Conservation (phyloP, 2,113 vertebrate species). For the Vombatus ursinus region DNA sequence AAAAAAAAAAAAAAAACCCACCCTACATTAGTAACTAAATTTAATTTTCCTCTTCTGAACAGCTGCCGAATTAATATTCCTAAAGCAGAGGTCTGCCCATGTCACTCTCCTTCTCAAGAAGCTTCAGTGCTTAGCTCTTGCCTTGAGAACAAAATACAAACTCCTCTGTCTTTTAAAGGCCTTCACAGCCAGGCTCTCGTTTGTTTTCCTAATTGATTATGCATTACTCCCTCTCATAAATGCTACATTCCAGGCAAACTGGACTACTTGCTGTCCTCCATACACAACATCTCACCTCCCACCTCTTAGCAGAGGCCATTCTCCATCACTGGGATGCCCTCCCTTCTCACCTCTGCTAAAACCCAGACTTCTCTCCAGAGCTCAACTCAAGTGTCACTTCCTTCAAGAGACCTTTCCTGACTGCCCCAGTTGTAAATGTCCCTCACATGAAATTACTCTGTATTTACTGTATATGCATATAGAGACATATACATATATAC, state of each 20-base stretch:
- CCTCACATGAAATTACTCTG: neutral
- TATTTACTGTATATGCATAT: neutral
- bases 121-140: neutral
- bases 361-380: neutral
- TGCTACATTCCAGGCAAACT: neutral
- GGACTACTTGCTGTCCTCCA: neutral
- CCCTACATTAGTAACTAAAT: neutral
- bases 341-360: neutral
- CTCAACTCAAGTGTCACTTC: neutral
- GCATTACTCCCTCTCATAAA: neutral
- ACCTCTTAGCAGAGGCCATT: neutral
- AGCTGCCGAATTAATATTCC: neutral
- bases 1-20: neutral
- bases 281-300: neutral
- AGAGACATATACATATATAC: neutral
- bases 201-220: neutral
- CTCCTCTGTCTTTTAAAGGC: neutral
- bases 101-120: neutral
- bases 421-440: neutral
- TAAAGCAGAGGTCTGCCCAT: neutral
- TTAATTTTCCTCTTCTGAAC: neutral
- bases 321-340: neutral
- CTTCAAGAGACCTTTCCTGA: neutral
- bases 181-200: neutral
- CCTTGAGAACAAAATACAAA: neutral